Evolutionary conservation across 2,888 invertebrate genomes (phyloP).

Genomic region (Amiota mariae): DNA sequence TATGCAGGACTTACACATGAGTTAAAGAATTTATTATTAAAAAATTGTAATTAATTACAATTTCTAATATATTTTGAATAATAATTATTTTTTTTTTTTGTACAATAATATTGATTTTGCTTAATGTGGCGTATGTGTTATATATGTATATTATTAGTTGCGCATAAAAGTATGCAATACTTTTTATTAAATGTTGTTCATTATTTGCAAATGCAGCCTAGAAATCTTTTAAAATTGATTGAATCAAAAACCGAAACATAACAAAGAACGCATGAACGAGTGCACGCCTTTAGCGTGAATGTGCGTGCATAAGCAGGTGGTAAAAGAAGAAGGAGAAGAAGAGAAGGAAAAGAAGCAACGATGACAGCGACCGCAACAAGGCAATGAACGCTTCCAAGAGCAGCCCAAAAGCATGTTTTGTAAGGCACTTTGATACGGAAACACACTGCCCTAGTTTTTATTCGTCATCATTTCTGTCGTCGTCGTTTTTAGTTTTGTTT

Average conservation of each 20-base stretch:
- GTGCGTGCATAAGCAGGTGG: no score
- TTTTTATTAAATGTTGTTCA: not conserved
- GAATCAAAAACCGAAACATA: no score
- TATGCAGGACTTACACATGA: not conserved
- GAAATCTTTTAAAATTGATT: no score
- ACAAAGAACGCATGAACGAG: no score
- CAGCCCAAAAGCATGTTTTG: constrained; percentile 45
- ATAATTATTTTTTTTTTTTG: not conserved
- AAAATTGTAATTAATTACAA: not conserved
- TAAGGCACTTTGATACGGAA: constrained; percentile 55
- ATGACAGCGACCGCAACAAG: constrained; percentile 43
- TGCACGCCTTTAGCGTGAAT: no score
- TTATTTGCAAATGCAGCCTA: no score
- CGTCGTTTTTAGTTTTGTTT: constrained; percentile 43
- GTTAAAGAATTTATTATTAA: not conserved
- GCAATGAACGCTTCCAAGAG: constrained; percentile 55
- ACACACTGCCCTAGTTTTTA: constrained; percentile 73
- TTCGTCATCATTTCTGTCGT: constrained; percentile 29
- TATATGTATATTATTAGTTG: not conserved
- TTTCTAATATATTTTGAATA: not conserved
- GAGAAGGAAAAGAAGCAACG: not conserved
- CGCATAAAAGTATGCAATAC: not conserved
- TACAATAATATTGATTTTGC: not conserved
- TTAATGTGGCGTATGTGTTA: constrained; percentile 7
- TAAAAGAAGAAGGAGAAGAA: no score